Base-by-base conservation (phyloP, 2,888 invertebrate species). In the Scrobipalpa atriplicella region DNA sequence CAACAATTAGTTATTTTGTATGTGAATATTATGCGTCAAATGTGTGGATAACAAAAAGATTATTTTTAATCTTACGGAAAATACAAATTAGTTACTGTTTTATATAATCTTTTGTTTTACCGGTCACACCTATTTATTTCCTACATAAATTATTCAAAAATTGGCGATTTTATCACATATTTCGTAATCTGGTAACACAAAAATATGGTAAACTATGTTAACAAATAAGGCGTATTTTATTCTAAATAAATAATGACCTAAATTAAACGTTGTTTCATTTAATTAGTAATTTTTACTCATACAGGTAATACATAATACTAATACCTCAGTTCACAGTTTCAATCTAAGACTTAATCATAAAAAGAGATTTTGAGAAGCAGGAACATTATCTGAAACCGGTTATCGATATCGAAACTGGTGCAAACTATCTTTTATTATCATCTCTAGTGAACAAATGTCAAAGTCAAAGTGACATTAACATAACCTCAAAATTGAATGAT, bases 71-170 rank as follows among this genome's bases (percentile, higher is more conserved):
- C 13, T 13, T 13, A 13, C 47, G 1, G 47, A 7, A 47, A n/a
- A 47, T 5, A n/a, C 16, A 47, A 16, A n/a, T 7, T n/a, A 0
- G 62, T 47, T 47, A 7, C 36, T 51, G 41, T 68, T 67, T 71
- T 72, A 72, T 75, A 72, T 71, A n/a, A n/a, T 47, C n/a, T n/a
- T 47, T 7, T 43, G 10, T 3, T 47, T 47, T 29, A 29, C 5
- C 29, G 29, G 29, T 29, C 29, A 29, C n/a, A n/a, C n/a, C n/a
- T 29, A 29, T 16, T 47, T n/a, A n/a, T n/a, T 47, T n/a, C n/a
- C n/a, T 47, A 47, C n/a, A 47, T 16, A 47, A 16, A 6, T 16
- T n/a, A 16, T 16, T n/a, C 13, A 13, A 56, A 10, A 13, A 38
- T 60, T 58, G 18, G 38, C n/a, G 5, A 60, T n/a, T 16, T 16